Evolutionary conservation across 2,888 invertebrate genomes (phyloP).

Genomic region (Mycalesis mineus): DNA sequence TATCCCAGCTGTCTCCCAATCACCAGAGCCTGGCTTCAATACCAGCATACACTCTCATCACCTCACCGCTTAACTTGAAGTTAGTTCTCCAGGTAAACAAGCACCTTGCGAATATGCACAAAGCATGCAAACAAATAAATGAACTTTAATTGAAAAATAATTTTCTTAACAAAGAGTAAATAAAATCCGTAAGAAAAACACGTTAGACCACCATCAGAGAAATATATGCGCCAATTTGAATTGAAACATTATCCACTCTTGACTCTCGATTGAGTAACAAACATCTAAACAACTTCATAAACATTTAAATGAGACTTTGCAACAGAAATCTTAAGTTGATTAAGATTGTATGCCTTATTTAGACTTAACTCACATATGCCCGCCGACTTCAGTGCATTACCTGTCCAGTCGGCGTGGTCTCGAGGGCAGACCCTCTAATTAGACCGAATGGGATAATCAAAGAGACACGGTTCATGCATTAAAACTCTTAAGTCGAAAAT

Average conservation of each 20-base stretch:
- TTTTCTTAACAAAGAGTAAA: too few relatives aligned
- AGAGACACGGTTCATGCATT: constrained; percentile 74
- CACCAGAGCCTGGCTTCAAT: constrained; percentile 88
- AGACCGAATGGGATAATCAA: constrained; percentile 68
- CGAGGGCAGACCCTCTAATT: constrained; percentile 55
- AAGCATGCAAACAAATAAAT: too few relatives aligned
- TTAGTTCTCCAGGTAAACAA: constrained; percentile 77
- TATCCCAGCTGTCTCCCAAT: constrained; percentile 79
- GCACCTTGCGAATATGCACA: background rate
- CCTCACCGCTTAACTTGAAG: constrained; percentile 91
- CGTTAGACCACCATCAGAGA: background rate
- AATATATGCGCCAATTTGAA: too few relatives aligned
- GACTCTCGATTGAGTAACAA: too few relatives aligned
- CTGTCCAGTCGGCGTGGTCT: constrained; percentile 36
- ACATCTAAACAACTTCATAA: background rate
- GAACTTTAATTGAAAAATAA: too few relatives aligned
- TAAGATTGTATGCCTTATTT: background rate
- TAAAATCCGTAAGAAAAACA: too few relatives aligned
- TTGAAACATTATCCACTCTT: too few relatives aligned
- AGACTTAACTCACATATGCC: constrained; percentile 11
- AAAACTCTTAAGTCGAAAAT: constrained; percentile 66
- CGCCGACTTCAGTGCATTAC: constrained; percentile 38
- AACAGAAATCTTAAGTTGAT: background rate
- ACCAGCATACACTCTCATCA: constrained; percentile 84
- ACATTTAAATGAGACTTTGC: constrained; percentile 28